Evolutionary conservation across 1,140 invertebrate species (phyloP), one percentile per base, ranked within the genome.

Genomic region (Goniozus legneri): DNA sequence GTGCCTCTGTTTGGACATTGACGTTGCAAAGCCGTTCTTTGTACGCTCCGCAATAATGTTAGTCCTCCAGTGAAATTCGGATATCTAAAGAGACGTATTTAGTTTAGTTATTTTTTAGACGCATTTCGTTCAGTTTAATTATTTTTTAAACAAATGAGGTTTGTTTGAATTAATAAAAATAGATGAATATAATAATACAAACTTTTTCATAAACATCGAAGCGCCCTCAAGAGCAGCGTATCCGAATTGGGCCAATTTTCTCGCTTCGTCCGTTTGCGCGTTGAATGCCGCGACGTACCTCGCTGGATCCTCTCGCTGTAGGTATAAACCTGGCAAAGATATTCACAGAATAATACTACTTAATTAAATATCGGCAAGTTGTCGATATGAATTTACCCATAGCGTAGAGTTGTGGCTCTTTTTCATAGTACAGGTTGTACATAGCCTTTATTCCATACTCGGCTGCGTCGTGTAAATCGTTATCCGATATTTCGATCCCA

Each of bases 221-320:
- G 62, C 46, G 0, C 84, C 82, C 60, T 87, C 81, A 2, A 88
- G 69, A 0, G 83, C 77, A 0, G 86, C 86, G 57, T 85, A 87
- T 1, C 84, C 86, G 46, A 81, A 84, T 55, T 76, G 75, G n/a
- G 86, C 80, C 34, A 84, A 77, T 22, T 77, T 71, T 45, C 79
- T 78, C 2, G 84, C 80, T 54, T 81, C 80, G 31, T 81, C 77
- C 1, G 79, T 80, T 31, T 87, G 86, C 35, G 80, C 79, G 62
- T 87, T 88, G 72, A 89, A 88, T 3, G 82, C 80, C 2, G 86
- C 87, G 19, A 89, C 80, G 61, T 81, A 85, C n/a, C 77, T 75
- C 1, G 84, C 86, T n/a, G 87, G 86, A 60, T 87, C 81, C 43
- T 82, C 80, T 13, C 74, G 65, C 12, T 79, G 73, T n/a, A 89